These are phyloP conservation scores for Herminia tarsipennalis DNA, from an alignment of 2,888 invertebrate genomes.

Conservation along the genomic window DNA sequence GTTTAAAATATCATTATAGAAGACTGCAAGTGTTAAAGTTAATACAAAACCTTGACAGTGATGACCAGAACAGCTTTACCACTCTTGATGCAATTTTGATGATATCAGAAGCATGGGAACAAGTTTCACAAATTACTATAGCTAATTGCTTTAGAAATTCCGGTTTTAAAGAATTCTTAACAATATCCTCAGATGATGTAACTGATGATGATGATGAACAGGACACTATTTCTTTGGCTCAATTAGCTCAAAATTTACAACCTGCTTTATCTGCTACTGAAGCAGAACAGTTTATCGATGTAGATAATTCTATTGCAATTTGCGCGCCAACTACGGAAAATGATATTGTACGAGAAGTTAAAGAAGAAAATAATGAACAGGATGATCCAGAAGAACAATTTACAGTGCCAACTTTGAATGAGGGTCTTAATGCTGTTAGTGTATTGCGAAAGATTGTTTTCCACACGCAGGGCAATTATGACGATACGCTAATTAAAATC, in stretches of 20 bases:
- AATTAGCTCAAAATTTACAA: background rate
- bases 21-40: slow-evolving; percentile 6
- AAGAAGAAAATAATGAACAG: background rate
- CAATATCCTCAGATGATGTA: too few species aligned
- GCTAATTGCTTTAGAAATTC: slow-evolving; percentile 43
- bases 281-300: background rate
- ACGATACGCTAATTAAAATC: too few species aligned
- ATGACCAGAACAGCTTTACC: slow-evolving; percentile 4
- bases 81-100: slow-evolving; percentile 45
- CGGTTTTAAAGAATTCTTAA: slow-evolving; percentile 45
- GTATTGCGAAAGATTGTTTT: slow-evolving; percentile 5
- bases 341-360: background rate
- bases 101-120: slow-evolving; percentile 46
- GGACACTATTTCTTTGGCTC: background rate
- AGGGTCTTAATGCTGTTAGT: background rate
- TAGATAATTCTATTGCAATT: slow-evolving; percentile 34
- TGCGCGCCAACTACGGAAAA: slow-evolving; percentile 28
- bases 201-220: slow-evolving; percentile 8
- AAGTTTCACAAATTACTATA: slow-evolving; percentile 38
- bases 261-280: background rate
- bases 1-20: slow-evolving; percentile 29
- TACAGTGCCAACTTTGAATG: background rate
- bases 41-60: background rate
- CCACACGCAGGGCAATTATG: too few species aligned
- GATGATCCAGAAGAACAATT: background rate